Evolutionary conservation across 2,113 vertebrate species (phyloP).

Genomic region (Erinaceus europaeus): DNA sequence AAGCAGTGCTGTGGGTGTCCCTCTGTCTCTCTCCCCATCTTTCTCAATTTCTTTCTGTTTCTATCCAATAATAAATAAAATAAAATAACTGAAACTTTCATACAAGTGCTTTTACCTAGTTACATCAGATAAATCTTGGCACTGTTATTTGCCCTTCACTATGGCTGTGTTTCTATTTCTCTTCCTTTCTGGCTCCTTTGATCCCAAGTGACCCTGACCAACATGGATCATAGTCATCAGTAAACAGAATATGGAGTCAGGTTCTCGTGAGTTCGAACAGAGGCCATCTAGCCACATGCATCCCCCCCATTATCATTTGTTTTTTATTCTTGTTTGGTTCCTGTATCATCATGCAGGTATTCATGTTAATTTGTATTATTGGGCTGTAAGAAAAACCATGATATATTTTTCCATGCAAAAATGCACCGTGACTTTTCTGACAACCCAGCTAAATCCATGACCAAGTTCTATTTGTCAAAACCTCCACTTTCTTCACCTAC

Average conservation of each 20-base stretch:
- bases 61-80: too few relatives aligned
- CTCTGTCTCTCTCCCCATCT: too few relatives aligned
- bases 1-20: too few relatives aligned
- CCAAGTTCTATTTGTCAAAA: constrained; percentile 34
- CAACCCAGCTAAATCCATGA: not conserved
- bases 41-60: too few relatives aligned
- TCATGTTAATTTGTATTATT: not conserved
- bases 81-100: too few relatives aligned
- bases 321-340: not conserved
- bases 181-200: not conserved
- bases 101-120: too few relatives aligned
- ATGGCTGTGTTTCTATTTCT: not conserved
- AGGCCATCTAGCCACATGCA: constrained; percentile 13
- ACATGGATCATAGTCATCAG: not conserved
- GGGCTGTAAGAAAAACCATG: too few relatives aligned
- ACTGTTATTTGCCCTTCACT: not conserved
- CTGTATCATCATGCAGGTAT: not conserved
- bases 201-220: not conserved
- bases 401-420: too few relatives aligned
- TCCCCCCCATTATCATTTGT: constrained; percentile 18
- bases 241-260: not conserved
- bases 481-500: not conserved
- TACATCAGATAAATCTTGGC: too few relatives aligned
- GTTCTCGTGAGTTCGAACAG: not conserved
- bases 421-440: too few relatives aligned